Conservation (phyloP, 2,113 vertebrate genomes). For the Bothrops jararaca region DNA sequence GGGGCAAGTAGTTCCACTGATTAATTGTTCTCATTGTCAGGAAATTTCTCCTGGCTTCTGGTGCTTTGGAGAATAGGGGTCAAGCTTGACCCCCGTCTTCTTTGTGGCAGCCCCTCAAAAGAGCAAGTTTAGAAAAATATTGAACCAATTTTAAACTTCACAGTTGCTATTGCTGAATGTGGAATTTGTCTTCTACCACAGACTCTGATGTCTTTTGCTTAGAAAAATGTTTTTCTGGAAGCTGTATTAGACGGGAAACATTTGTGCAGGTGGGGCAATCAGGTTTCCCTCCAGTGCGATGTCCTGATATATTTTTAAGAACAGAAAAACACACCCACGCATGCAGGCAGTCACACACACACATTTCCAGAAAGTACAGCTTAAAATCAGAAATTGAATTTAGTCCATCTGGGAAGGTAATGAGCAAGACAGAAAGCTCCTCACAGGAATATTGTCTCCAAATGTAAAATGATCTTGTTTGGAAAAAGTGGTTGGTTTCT, state of each 20-base stretch:
- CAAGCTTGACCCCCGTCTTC: not conserved
- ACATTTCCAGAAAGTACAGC: not conserved
- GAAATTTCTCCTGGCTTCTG: not conserved
- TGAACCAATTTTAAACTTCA: not conserved
- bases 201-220: not conserved
- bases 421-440: conserved; percentile 46
- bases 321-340: conserved; percentile 48
- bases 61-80: not conserved
- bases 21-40: not conserved
- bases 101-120: not conserved
- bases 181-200: not conserved
- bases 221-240: not conserved
- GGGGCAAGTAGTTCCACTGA: not conserved
- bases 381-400: conserved; percentile 43
- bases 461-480: conserved; percentile 55
- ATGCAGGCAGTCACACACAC: not conserved
- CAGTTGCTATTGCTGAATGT: not conserved
- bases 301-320: conserved; percentile 22
- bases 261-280: conserved; percentile 51
- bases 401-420: conserved; percentile 52
- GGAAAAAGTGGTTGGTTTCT: conserved; percentile 39
- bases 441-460: conserved; percentile 49
- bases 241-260: conserved; percentile 5
- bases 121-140: not conserved
- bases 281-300: conserved; percentile 33